Percentiles rank a stretch among this genome's conserved stretches.
phyloP scores from a whole-genome alignment of 1,140 invertebrate genomes.

The Trichonephila clavata region DNA sequence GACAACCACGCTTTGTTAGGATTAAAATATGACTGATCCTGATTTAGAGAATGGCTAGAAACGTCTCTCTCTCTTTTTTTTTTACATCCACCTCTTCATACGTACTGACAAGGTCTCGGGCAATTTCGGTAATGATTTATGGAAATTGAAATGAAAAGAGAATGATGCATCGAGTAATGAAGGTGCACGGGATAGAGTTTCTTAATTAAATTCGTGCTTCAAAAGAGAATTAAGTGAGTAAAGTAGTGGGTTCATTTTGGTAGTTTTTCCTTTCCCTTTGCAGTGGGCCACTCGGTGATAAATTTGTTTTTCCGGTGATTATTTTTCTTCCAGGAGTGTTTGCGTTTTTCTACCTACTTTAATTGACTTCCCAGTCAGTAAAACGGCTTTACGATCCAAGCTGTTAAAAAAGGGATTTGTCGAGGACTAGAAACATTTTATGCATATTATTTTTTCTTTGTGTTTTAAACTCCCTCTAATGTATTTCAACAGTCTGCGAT shows the following conservation, averaged over 20 bases:
- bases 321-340: constrained; percentile 48
- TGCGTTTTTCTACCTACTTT: constrained; percentile 48
- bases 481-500: neutral
- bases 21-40: constrained; percentile 70
- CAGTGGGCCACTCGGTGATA: constrained; percentile 29
- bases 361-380: constrained; percentile 63
- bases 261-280: constrained; percentile 47
- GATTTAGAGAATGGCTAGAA: constrained; percentile 59
- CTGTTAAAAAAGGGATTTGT: constrained; percentile 38
- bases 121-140: constrained; percentile 59
- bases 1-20: constrained; percentile 73
- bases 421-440: constrained; percentile 51
- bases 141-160: constrained; percentile 75
- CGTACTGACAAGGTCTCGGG: constrained; percentile 28
- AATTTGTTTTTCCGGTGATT: constrained; percentile 67
- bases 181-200: constrained; percentile 55
- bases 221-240: constrained; percentile 58
- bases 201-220: constrained; percentile 72
- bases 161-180: constrained; percentile 67
- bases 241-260: constrained; percentile 39
- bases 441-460: neutral
- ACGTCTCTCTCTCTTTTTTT: constrained; percentile 30
- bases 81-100: neutral
- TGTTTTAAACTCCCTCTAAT: neutral
- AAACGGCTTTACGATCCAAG: constrained; percentile 24